Conservation (phyloP, 2,113 vertebrate genomes). For the Erinaceus europaeus region DNA sequence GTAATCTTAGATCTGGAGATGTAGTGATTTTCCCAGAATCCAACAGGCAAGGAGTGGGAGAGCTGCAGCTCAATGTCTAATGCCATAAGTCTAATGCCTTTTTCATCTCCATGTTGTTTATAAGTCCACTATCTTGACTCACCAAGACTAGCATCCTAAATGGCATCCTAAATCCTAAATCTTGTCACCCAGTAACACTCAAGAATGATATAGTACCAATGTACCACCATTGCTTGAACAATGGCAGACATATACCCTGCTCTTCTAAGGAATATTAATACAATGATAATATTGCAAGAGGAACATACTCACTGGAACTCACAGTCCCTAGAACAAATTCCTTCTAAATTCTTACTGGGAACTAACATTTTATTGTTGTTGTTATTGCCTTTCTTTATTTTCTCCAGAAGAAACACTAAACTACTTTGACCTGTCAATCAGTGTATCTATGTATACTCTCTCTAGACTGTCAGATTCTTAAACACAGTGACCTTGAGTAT, state of each 20-base stretch:
- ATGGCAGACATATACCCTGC: background rate
- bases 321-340: background rate
- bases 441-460: background rate
- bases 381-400: background rate
- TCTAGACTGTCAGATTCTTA: background rate
- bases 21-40: background rate
- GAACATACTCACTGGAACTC: background rate
- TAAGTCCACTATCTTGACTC: background rate
- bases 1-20: background rate
- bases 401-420: background rate
- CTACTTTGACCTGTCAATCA: background rate
- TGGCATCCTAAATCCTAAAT: too few relatives aligned
- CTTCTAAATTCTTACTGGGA: background rate
- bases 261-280: background rate
- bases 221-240: background rate
- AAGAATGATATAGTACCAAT: background rate
- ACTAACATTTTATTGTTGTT: background rate
- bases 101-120: background rate
- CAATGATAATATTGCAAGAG: background rate
- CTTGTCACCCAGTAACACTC: background rate
- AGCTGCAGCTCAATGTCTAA: background rate
- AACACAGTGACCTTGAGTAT: background rate
- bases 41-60: background rate
- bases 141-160: background rate
- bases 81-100: background rate